These are phyloP conservation scores for Diaphora mendica DNA, from an alignment of 2,888 invertebrate genomes.

Conservation along the genomic window DNA sequence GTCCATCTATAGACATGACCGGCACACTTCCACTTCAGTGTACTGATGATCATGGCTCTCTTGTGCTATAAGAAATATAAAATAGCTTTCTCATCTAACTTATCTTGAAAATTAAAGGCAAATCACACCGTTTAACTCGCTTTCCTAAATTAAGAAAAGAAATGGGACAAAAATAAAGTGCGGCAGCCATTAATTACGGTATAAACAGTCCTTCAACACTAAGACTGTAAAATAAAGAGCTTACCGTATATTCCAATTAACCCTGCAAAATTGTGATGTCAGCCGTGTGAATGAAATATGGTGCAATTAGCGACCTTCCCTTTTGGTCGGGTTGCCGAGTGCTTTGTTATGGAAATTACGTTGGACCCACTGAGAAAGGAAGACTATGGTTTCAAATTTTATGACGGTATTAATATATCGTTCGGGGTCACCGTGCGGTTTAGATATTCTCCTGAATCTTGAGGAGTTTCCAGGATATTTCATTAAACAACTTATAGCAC, in stretches of 20 bases:
- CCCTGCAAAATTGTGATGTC: slow-evolving; percentile 52
- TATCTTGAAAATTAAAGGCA: background rate
- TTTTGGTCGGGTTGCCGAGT: slow-evolving; percentile 38
- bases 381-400: slow-evolving; percentile 36
- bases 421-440: slow-evolving; percentile 6
- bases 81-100: too few relatives aligned
- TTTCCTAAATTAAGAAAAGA: background rate
- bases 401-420: slow-evolving; percentile 46
- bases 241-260: slow-evolving; percentile 46
- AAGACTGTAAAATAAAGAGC: slow-evolving; percentile 27
- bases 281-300: slow-evolving; percentile 52
- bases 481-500: background rate
- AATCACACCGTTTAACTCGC: background rate
- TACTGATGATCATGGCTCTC: too few relatives aligned
- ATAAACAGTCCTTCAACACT: slow-evolving; percentile 24
- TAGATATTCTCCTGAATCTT: slow-evolving; percentile 7
- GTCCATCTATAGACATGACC: too few relatives aligned
- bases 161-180: slow-evolving; percentile 11
- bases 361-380: slow-evolving; percentile 26
- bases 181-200: slow-evolving; percentile 22
- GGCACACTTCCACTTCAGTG: too few relatives aligned
- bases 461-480: background rate
- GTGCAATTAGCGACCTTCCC: slow-evolving; percentile 58
- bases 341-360: slow-evolving; percentile 49
- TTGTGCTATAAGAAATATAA: too few relatives aligned